A percentile compares a stretch with the other conserved stretches of the same genome.
Evolutionary conservation across 2,113 vertebrate species (phyloP).

Genomic region (Takifugu bimaculatus): DNA sequence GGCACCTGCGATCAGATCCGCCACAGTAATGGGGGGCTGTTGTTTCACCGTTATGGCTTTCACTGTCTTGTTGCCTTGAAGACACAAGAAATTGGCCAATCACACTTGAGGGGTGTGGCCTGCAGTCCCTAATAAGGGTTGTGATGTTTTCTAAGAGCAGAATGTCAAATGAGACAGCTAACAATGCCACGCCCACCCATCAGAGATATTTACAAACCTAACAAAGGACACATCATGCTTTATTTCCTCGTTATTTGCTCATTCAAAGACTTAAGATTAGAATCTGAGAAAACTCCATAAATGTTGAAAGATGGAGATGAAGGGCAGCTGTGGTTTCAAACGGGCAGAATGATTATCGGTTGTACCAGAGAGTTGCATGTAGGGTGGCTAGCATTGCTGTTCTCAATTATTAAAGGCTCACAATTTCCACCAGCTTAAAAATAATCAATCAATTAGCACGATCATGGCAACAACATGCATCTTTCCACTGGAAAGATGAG

Average conservation of each 20-base stretch:
- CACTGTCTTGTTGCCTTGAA: constrained; percentile 88
- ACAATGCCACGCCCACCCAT: constrained; percentile 37
- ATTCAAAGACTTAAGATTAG: no score
- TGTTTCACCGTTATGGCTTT: constrained; percentile 82
- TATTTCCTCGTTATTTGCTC: no score
- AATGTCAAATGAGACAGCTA: constrained; percentile 31
- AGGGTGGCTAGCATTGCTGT: constrained; percentile 43
- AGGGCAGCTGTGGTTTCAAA: no score
- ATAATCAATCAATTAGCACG: neutral
- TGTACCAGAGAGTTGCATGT: neutral
- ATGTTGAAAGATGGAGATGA: no score
- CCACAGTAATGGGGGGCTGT: constrained; percentile 82
- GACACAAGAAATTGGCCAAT: constrained; percentile 72
- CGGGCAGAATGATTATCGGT: no score
- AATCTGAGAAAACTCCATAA: no score
- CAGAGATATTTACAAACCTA: neutral
- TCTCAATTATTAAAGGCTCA: constrained; percentile 52
- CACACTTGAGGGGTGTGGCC: constrained; percentile 59
- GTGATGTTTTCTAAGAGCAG: constrained; percentile 1
- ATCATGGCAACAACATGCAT: no score
- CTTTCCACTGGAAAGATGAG: constrained; percentile 24
- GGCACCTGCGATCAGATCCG: constrained; percentile 87
- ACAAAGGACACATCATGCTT: no score
- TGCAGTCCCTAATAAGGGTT: constrained; percentile 2
- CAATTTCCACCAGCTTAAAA: constrained; percentile 20